Conservation (phyloP, 1,140 invertebrate genomes). For the Fragariocoptes setiger region DNA sequence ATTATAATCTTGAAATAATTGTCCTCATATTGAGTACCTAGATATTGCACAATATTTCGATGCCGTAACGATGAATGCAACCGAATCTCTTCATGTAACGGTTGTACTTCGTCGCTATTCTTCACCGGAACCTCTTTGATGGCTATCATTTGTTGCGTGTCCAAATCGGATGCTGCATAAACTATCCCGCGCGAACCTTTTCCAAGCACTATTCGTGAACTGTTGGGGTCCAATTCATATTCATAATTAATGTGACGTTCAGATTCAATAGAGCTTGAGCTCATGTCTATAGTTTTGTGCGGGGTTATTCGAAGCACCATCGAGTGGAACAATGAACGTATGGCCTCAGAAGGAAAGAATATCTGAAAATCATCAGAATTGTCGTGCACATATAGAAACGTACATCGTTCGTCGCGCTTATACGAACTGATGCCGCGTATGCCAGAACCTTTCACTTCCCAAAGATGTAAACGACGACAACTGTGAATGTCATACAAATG, state of each 20-base stretch:
- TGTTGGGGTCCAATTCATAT: slow-evolving; percentile 73
- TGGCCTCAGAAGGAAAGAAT: slow-evolving; percentile 60
- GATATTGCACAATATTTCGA: slow-evolving; percentile 87
- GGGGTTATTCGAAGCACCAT: slow-evolving; percentile 36
- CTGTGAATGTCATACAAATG: slow-evolving; percentile 25
- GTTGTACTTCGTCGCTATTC: slow-evolving; percentile 79
- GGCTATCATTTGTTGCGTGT: slow-evolving; percentile 78
- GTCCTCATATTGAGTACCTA: slow-evolving; percentile 73
- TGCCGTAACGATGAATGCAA: slow-evolving; percentile 82
- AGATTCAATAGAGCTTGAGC: slow-evolving; percentile 7
- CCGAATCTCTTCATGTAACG: slow-evolving; percentile 89
- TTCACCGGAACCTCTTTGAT: slow-evolving; percentile 93
- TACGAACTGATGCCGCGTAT: slow-evolving; percentile 79
- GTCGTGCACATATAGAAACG: slow-evolving; percentile 88
- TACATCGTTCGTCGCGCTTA: slow-evolving; percentile 69
- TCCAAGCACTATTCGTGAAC: slow-evolving; percentile 53
- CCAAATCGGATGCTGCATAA: slow-evolving; percentile 68
- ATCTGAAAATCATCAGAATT: slow-evolving; percentile 98
- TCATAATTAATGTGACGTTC: slow-evolving; percentile 39
- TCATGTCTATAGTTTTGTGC: slow-evolving; percentile 24
- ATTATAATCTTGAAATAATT: slow-evolving; percentile 89
- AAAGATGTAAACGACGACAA: slow-evolving; percentile 32
- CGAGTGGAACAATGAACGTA: slow-evolving; percentile 43
- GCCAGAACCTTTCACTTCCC: slow-evolving; percentile 61
- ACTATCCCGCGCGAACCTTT: slow-evolving; percentile 79